Evolutionary conservation across 2,113 vertebrate genomes (phyloP).

Genomic region (Rhipidura dahli): DNA sequence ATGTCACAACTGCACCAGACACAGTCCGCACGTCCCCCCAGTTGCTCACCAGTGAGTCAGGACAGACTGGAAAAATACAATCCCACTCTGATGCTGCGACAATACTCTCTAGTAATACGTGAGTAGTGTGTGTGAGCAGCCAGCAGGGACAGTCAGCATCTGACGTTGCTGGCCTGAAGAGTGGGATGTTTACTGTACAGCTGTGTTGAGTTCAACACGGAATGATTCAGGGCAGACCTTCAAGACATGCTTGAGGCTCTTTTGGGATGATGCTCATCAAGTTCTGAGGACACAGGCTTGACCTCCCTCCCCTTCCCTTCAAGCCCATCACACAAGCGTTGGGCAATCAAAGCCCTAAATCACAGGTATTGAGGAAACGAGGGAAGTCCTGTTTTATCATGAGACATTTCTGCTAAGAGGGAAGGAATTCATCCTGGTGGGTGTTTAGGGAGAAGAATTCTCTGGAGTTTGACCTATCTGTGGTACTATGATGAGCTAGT

Average conservation of each 20-base stretch:
- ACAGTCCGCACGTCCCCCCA: background rate
- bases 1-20: background rate
- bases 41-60: slow-evolving; percentile 60
- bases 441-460: background rate
- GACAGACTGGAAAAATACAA: slow-evolving; percentile 17
- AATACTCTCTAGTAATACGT: background rate
- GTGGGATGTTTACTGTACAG: background rate
- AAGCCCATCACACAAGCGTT: background rate
- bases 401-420: background rate
- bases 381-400: background rate
- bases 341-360: slow-evolving; percentile 29
- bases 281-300: background rate
- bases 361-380: slow-evolving; percentile 43
- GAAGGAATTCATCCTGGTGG: background rate
- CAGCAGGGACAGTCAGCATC: background rate
- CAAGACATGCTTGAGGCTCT: background rate
- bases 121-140: background rate
- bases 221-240: background rate
- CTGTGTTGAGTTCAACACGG: background rate
- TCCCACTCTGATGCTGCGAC: background rate
- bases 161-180: background rate
- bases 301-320: background rate
- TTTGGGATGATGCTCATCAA: background rate
- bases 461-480: background rate
- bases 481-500: background rate